Conservation (phyloP, 2,113 vertebrate species). For the Perca schrenkii region DNA sequence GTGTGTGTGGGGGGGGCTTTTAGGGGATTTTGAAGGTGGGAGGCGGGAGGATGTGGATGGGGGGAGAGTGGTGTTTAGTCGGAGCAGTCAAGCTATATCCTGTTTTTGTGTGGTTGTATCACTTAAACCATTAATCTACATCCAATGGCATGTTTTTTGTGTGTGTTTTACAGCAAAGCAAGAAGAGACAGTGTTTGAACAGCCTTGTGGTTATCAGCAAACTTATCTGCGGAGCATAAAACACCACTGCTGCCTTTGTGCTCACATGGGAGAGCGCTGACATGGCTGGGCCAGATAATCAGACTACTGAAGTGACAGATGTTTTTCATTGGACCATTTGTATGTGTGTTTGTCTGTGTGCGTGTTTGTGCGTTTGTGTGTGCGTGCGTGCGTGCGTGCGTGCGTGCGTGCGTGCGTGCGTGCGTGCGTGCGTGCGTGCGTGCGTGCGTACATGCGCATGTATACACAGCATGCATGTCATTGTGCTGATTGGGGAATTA, state of each 20-base stretch:
- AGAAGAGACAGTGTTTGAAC: constrained; percentile 60
- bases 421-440: background rate
- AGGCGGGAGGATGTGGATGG: constrained; percentile 12
- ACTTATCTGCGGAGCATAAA: constrained; percentile 62
- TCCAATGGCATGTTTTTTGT: constrained; percentile 59
- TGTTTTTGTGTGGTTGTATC: constrained; percentile 18
- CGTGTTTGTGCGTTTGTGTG: background rate
- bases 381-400: background rate
- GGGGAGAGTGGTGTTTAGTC: constrained; percentile 36
- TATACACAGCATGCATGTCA: background rate
- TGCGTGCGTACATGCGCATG: constrained; percentile 7
- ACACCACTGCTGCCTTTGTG: constrained; percentile 59
- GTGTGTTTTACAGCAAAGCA: constrained; percentile 65
- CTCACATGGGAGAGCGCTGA: constrained; percentile 53
- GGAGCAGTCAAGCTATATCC: constrained; percentile 21
- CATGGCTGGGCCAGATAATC: constrained; percentile 79
- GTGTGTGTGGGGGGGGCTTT: constrained; percentile 15
- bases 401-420: constrained; percentile 2
- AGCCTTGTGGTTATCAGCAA: constrained; percentile 1
- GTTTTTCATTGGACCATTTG: constrained; percentile 52
- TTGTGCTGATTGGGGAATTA: constrained; percentile 53
- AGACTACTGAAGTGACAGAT: constrained; percentile 68
- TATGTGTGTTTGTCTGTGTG: constrained; percentile 14
- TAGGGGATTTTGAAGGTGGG: constrained; percentile 47
- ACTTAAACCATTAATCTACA: constrained; percentile 46